Evolutionary conservation across 2,888 invertebrate genomes (phyloP).

Genomic region (Cancer borealis): DNA sequence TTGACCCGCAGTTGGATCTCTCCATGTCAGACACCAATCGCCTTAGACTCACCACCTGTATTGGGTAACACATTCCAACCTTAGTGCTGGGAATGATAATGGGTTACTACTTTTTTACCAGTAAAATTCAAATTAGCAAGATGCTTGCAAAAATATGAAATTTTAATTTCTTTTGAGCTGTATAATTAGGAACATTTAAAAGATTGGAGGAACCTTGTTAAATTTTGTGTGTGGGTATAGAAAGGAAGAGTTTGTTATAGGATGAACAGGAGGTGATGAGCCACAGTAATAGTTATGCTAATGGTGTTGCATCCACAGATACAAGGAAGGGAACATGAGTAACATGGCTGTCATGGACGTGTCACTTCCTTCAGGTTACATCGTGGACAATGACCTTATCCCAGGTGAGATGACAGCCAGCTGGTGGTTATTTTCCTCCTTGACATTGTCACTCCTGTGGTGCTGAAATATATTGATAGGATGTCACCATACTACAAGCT

Average conservation of each 20-base stretch:
- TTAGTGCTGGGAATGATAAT: too few species aligned
- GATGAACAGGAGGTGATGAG: background rate
- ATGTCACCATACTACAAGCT: background rate
- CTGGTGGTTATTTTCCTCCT: background rate
- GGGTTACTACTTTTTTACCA: too few species aligned
- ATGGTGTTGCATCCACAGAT: conserved; percentile 57
- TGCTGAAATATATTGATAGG: background rate
- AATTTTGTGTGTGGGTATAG: too few species aligned
- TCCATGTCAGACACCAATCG: conserved; percentile 87
- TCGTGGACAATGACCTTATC: conserved; percentile 87
- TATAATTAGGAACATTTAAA: too few species aligned
- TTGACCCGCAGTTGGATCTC: conserved; percentile 92
- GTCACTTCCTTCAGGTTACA: conserved; percentile 93
- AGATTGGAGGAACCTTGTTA: too few species aligned
- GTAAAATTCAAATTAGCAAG: too few species aligned
- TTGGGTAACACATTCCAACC: conserved; percentile 78
- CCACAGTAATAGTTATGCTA: background rate
- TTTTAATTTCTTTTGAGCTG: too few species aligned
- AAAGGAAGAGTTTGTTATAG: too few species aligned
- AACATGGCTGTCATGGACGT: conserved; percentile 96
- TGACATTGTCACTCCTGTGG: background rate
- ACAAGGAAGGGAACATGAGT: conserved; percentile 83
- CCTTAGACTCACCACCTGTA: conserved; percentile 89
- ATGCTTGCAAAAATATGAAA: too few species aligned
- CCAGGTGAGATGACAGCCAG: conserved; percentile 83